Percentiles rank a stretch among this genome's conserved stretches.
phyloP scores from a whole-genome alignment of 1,140 invertebrate genomes.

The Hermetia illucens region DNA sequence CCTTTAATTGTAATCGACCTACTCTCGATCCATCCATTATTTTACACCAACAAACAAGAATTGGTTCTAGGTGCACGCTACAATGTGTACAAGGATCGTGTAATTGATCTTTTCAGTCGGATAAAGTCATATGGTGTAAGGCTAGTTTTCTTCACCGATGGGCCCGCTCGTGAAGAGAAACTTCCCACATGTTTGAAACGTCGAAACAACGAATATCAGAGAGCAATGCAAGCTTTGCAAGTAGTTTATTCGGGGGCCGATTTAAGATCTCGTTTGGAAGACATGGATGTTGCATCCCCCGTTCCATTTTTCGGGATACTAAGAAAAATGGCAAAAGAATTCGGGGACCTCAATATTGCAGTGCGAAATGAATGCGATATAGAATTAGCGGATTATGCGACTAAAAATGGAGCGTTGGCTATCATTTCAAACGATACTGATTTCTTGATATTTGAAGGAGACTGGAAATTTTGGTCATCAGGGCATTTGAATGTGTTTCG shows the following conservation, averaged over 20 bases:
- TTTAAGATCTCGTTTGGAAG: not conserved
- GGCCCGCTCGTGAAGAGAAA: not conserved
- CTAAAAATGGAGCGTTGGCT: constrained; percentile 1
- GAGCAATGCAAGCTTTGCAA: not conserved
- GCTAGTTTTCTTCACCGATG: not conserved
- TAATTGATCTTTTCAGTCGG: not conserved
- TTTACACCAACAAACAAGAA: not conserved
- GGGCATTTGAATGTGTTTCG: not conserved
- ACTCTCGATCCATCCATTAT: not conserved
- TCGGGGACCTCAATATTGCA: not conserved
- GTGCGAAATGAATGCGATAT: constrained; percentile 1
- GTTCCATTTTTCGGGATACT: not conserved
- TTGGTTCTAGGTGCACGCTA: not conserved
- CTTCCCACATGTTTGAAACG: not conserved
- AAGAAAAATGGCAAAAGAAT: not conserved
- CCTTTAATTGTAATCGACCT: not conserved
- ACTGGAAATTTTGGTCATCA: not conserved
- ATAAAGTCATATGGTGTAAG: not conserved
- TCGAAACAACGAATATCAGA: not conserved
- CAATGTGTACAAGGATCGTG: not conserved
- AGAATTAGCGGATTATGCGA: constrained; percentile 1
- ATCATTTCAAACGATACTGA: constrained; percentile 2
- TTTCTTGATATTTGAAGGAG: constrained; percentile 2
- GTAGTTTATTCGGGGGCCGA: not conserved
- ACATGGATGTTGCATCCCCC: not conserved